Conservation (phyloP, 2,797 vertebrate genomes). For the Neosilurus hyrtlii region DNA sequence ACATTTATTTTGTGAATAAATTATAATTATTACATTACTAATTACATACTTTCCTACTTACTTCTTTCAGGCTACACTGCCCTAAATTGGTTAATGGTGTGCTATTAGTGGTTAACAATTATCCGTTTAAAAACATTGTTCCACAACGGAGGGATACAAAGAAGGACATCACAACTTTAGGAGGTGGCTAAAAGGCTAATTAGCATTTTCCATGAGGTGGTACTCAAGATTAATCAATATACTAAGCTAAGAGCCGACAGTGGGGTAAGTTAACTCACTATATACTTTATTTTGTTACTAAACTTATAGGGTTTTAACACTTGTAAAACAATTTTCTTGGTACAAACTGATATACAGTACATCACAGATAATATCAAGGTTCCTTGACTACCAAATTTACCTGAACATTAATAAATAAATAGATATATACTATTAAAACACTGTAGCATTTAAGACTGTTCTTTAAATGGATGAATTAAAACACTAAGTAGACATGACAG, state of each 20-base stretch:
- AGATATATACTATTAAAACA: too few relatives aligned
- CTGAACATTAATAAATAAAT: background rate
- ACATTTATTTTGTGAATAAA: too few relatives aligned
- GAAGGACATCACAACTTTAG: background rate
- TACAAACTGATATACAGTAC: background rate
- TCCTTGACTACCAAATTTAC: background rate
- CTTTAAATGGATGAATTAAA: background rate
- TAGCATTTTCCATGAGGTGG: background rate
- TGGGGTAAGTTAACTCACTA: background rate
- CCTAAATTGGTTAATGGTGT: background rate
- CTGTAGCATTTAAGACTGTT: background rate
- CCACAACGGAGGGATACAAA: background rate
- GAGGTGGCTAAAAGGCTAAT: background rate
- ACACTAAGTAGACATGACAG: conserved; percentile 31
- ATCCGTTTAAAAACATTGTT: background rate
- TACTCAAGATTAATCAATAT: conserved; percentile 6
- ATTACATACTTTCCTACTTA: background rate
- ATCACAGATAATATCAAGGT: background rate
- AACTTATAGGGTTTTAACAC: background rate
- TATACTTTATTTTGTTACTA: background rate
- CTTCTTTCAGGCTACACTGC: background rate
- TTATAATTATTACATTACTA: background rate
- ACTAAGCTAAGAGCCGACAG: background rate
- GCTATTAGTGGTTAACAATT: background rate
- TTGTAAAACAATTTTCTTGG: background rate